These are phyloP conservation scores for Collichthys lucidus DNA, from an alignment of 2,113 vertebrate genomes.

Conservation along the genomic window DNA sequence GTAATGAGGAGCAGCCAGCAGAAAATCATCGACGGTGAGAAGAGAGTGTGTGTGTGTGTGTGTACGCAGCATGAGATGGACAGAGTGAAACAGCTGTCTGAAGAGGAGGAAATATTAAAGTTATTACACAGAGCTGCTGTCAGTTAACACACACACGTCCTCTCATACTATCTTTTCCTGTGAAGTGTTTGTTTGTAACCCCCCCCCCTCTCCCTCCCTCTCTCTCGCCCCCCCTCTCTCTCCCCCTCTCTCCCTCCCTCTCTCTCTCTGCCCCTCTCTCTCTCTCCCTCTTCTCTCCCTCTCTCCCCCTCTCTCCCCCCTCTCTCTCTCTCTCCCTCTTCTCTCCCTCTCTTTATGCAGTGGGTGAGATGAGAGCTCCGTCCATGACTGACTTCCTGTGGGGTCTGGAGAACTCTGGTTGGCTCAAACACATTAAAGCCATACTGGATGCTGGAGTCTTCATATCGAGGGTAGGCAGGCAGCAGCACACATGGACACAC, in stretches of 20 bases:
- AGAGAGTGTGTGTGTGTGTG: not conserved
- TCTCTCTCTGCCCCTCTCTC: not conserved
- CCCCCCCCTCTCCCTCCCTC: too few relatives aligned
- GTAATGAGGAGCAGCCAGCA: conserved; percentile 98
- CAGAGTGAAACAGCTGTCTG: not conserved
- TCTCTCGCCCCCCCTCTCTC: too few relatives aligned
- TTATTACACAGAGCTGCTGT: not conserved
- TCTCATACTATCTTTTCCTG: not conserved
- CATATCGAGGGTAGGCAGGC: conserved; percentile 89
- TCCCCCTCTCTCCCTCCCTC: too few relatives aligned
- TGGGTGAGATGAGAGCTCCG: conserved; percentile 91
- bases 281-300: not conserved
- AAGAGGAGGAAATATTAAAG: not conserved
- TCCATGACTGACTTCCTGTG: conserved; percentile 97
- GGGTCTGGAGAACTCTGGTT: conserved; percentile 96
- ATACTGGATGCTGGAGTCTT: conserved; percentile 94
- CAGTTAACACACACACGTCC: not conserved
- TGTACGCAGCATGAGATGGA: not conserved
- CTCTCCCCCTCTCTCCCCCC: not conserved
- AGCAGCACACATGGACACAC: not conserved
- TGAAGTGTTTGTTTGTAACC: too few relatives aligned
- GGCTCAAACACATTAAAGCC: conserved; percentile 97
- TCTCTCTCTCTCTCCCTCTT: not conserved
- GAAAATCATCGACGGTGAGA: conserved; percentile 93
- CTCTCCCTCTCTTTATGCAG: conserved; percentile 71